Evolutionary conservation across 2,797 vertebrate genomes (phyloP).

Genomic region (Etheostoma perlongum): DNA sequence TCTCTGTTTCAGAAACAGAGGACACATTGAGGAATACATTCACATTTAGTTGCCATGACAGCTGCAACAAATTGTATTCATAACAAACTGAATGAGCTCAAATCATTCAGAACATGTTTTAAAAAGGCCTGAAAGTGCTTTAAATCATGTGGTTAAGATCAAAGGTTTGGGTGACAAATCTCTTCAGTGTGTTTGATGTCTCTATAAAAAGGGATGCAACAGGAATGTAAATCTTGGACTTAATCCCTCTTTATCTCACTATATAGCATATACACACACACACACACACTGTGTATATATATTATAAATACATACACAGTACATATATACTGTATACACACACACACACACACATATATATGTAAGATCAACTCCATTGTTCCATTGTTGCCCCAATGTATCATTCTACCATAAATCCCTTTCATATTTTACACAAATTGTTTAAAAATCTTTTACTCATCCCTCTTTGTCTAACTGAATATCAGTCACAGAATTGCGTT

Average conservation of each 20-base stretch:
- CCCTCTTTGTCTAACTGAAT: conserved; percentile 5
- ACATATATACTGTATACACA: too few relatives aligned
- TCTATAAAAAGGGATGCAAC: background rate
- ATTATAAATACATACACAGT: too few relatives aligned
- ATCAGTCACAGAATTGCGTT: conserved; percentile 15
- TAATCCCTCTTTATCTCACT: background rate
- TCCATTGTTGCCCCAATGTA: too few relatives aligned
- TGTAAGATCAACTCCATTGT: background rate
- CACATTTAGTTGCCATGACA: conserved; percentile 4
- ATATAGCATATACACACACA: background rate
- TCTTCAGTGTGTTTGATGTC: conserved; percentile 2
- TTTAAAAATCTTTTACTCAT: background rate
- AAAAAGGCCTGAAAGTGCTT: conserved; percentile 26
- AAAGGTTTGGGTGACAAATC: background rate
- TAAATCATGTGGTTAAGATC: conserved; percentile 19
- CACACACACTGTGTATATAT: too few relatives aligned
- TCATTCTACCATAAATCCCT: background rate
- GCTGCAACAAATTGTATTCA: conserved; percentile 9
- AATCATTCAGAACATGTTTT: conserved; percentile 23
- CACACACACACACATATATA: too few relatives aligned
- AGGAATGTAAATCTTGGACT: background rate
- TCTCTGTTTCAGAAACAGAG: background rate
- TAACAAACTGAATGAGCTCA: conserved; percentile 13
- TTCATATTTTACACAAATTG: background rate
- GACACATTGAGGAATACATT: conserved; percentile 11